Conservation (phyloP, 2,113 vertebrate species). For the Ophiodon elongatus region DNA sequence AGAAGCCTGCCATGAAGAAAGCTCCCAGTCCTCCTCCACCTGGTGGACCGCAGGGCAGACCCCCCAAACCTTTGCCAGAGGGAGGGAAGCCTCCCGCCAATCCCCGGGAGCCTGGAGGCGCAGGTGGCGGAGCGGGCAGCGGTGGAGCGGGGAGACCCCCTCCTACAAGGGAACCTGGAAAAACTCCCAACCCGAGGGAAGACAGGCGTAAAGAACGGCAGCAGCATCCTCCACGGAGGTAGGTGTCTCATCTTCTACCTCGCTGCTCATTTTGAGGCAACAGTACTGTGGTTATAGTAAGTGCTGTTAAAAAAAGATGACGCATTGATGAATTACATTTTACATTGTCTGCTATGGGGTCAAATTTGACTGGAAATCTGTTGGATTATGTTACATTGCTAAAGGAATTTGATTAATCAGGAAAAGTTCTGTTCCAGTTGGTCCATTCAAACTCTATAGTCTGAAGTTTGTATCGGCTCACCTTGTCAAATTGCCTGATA, state of each 20-base stretch:
- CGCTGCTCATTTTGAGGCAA: not conserved
- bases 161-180: conserved; percentile 74
- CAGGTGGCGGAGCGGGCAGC: not conserved
- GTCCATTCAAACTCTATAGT: not conserved
- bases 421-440: not conserved
- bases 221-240: conserved; percentile 91
- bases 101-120: conserved; percentile 65
- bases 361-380: not conserved
- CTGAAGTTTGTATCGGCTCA: not conserved
- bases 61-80: conserved; percentile 82
- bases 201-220: conserved; percentile 91
- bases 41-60: conserved; percentile 75
- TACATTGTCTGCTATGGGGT: not conserved
- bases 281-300: not conserved
- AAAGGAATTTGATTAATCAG: not conserved
- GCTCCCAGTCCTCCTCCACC: conserved; percentile 84
- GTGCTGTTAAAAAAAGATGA: not conserved
- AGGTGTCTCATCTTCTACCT: conserved; percentile 19
- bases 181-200: conserved; percentile 87
- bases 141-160: conserved; percentile 70
- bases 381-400: not conserved
- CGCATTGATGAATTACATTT: not conserved
- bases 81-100: conserved; percentile 84
- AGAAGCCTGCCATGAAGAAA: conserved; percentile 91
- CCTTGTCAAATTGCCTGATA: not conserved